Percentiles rank a stretch among this genome's conserved stretches.
Evolutionary conservation across 2,797 vertebrate genomes (phyloP).

Genomic region (Halcyon leucocephala): DNA sequence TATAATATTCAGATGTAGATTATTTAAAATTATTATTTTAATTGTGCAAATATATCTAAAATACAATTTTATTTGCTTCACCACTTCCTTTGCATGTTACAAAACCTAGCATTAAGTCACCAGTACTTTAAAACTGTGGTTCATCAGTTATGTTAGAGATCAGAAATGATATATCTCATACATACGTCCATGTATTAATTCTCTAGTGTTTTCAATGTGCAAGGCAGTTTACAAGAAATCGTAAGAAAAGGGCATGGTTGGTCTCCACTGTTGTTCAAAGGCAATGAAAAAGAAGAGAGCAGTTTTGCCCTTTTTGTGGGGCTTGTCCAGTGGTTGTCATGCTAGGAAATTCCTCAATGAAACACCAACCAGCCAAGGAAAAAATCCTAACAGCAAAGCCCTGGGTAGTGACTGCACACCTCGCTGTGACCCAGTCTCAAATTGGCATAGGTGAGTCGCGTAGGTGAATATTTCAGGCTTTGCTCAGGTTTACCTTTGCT

Average conservation of each 20-base stretch:
- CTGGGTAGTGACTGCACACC: not conserved
- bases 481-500: not conserved
- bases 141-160: not conserved
- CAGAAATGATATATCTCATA: not conserved
- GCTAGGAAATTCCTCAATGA: not conserved
- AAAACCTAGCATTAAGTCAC: not conserved
- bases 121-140: not conserved
- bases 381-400: not conserved
- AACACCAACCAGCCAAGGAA: no score
- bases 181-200: not conserved
- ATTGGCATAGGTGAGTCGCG: not conserved
- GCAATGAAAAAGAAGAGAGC: not conserved
- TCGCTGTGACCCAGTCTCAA: not conserved
- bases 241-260: not conserved
- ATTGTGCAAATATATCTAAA: not conserved
- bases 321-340: not conserved
- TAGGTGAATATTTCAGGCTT: not conserved
- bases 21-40: not conserved
- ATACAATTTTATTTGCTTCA: not conserved
- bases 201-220: not conserved
- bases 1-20: not conserved
- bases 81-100: not conserved
- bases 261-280: not conserved
- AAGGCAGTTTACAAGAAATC: not conserved
- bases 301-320: not conserved